Base-by-base conservation (phyloP, 2,113 vertebrate species). In the Tor tambroides region DNA sequence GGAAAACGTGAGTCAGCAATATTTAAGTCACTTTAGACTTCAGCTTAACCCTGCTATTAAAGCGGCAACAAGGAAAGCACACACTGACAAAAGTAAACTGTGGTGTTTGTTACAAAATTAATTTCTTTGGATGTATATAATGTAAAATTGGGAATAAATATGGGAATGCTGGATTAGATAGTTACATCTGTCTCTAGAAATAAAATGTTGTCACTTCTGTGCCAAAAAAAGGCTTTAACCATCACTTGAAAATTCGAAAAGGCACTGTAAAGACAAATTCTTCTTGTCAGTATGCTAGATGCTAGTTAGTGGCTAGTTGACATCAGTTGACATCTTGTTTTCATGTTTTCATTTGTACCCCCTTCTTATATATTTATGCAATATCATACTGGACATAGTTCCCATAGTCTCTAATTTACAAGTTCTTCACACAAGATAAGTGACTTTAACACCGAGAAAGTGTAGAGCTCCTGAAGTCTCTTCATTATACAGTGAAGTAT, bases 391-490 rank as follows among this genome's bases (percentile, higher is more conserved):
- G 21, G 17, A 38, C 32, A 4, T 19, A n/a, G 3, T 28, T 65
- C n/a, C 26, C n/a, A 28, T 65, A 38, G 10, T 75, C 21, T 41
- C 15, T 32, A 69, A 71, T 23, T 23, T 23, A 69, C 65, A 49
- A 8, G 2, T 11, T 76, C n/a, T n/a, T 46, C 6, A 2, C 23
- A 26, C n/a, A 46, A 76, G 11, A 12, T 11, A 43, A 21, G 21
- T 41, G 43, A 75, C 75, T 80, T 41, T 51, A 69, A 59, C 65
- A 23, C 85, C 41, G 63, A 75, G 26, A 71, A 80, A 65, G 59
- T 32, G 72, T 69, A 81, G 85, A 61, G 43, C 59, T 85, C 83
- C 54, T 78, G 74, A 23, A 4, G 30, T 23, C 26, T 46, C 80
- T 81, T 56, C 84, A 85, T 80, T 41, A 43, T 63, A 15, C 10